phyloP scores from a whole-genome alignment of 2,113 vertebrate genomes.

The Phoxinus phoxinus region DNA sequence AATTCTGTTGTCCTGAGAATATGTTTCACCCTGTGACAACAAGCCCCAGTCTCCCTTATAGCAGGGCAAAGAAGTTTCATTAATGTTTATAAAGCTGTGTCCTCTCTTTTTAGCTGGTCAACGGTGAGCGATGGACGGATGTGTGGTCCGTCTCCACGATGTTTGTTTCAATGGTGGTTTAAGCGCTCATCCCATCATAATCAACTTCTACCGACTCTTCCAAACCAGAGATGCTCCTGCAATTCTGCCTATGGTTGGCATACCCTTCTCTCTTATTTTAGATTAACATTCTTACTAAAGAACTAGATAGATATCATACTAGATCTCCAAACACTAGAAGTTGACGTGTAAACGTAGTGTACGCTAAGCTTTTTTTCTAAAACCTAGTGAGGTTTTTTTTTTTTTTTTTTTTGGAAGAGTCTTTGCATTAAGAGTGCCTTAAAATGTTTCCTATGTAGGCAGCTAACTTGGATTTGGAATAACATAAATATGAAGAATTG shows the following conservation, averaged over 20 bases:
- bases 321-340: neutral
- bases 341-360: no score
- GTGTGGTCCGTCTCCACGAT: slow-evolving; percentile 27
- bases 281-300: neutral
- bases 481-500: neutral
- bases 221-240: slow-evolving; percentile 17
- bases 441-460: slow-evolving; percentile 8
- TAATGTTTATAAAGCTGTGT: neutral
- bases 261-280: neutral
- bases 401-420: neutral
- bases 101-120: neutral
- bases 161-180: slow-evolving; percentile 32
- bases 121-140: slow-evolving; percentile 24
- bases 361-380: neutral
- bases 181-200: slow-evolving; percentile 37
- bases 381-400: neutral
- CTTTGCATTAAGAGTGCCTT: neutral
- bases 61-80: neutral
- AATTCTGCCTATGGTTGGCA: slow-evolving; percentile 22
- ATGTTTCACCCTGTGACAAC: neutral
- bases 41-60: neutral
- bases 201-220: slow-evolving; percentile 47
- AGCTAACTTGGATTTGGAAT: neutral
- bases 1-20: neutral
- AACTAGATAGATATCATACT: neutral